Evolutionary conservation across 2,797 vertebrate species (phyloP).

Genomic region (Diceros bicornis): DNA sequence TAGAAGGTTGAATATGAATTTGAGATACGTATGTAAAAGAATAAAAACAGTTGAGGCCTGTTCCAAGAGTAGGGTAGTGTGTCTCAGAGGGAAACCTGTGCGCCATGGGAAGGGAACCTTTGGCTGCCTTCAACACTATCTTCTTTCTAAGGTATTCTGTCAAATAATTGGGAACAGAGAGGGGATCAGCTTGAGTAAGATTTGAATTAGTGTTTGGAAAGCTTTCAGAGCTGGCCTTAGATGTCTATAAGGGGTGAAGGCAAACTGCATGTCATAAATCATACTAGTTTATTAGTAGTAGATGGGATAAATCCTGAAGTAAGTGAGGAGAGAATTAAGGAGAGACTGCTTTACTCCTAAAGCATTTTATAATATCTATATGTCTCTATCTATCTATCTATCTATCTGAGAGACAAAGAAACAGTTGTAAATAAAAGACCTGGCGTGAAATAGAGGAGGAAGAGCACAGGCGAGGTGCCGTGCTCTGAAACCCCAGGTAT

Average conservation of each 20-base stretch:
- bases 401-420: background rate
- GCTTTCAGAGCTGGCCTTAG: background rate
- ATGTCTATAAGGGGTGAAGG: background rate
- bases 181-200: background rate
- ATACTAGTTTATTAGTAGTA: slow-evolving; percentile 53
- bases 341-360: slow-evolving; percentile 45
- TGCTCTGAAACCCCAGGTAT: background rate
- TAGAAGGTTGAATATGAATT: background rate
- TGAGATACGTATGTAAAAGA: background rate
- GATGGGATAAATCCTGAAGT: slow-evolving; percentile 50
- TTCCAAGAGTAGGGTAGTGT: background rate
- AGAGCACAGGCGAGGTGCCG: background rate
- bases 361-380: background rate
- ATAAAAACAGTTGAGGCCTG: background rate
- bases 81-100: background rate
- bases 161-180: slow-evolving; percentile 34
- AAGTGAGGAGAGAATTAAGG: slow-evolving; percentile 65
- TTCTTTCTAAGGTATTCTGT: background rate
- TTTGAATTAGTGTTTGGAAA: background rate
- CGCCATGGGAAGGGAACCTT: background rate
- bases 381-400: no score
- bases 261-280: slow-evolving; percentile 40
- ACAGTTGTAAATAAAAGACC: slow-evolving; percentile 44
- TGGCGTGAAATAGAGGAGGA: background rate
- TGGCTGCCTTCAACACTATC: background rate